Evolutionary conservation across 2,113 vertebrate genomes (phyloP), one percentile per base, ranked within the genome.

Genomic region (Antigone vipio): DNA sequence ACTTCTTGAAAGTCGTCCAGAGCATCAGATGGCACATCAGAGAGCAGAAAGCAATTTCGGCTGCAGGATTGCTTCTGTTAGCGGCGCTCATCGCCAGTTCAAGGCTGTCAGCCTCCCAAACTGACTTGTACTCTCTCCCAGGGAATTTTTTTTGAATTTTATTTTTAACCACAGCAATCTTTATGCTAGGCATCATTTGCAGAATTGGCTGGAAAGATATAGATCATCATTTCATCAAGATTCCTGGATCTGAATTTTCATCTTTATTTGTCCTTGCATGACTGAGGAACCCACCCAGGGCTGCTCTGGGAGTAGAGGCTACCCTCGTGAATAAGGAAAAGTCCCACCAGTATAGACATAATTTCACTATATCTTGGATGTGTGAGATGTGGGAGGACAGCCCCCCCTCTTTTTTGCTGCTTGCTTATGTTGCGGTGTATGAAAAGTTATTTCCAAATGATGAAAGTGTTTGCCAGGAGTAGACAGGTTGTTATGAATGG

Each of bases 361-460:
- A 96, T 93, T 88, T 95, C 86, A 63, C 64, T 80, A 63, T 6
- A 3, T 59, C 50, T 74, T 84, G 50, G 32, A 92, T 92, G 60
- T 80, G 50, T 63, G 91, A 92, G 45, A 76, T 45, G 88, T 80
- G 38, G 84, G 89, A 94, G 40, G 60, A 78, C 23, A 85, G 8
- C 30, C 69, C 80, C 80, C 58, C 23, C 27, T 15, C 16, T 38
- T 76, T 91, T 79, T 69, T 72, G 11, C 59, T 1, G 1, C 38
- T 91, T 85, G 55, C 67, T 94, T 82, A 44, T 82, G 24, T 87
- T 75, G 49, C 76, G 47, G 38, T 68, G 20, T 53, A 26, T 75
- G 89, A 83, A 56, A 89, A 85, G 53, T 82, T 89, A 91, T 76
- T 96, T 97, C 77, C 34, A 83, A 69, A 93, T 81, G 80, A 95